Evolutionary conservation across 2,797 vertebrate species (phyloP), one percentile per base, ranked within the genome.

Genomic region (Hippoglossus hippoglossus): DNA sequence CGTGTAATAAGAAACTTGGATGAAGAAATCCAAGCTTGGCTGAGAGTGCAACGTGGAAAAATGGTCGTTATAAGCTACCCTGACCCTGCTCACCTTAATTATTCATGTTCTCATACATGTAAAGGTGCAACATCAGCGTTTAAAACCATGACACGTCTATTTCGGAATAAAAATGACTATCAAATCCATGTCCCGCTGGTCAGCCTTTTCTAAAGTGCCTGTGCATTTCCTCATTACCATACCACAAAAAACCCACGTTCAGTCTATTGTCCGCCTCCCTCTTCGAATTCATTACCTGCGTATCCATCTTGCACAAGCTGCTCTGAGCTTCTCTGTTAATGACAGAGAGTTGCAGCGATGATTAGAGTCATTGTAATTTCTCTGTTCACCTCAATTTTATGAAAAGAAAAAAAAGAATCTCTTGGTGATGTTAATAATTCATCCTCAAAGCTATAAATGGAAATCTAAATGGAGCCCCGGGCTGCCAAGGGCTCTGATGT

Each of bases 371-470:
- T 70, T 84, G 60, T 77, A 71, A 85, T 87, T 81, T 75, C 52
- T 67, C 31, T 56, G 21, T 63, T 73, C 70, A 70, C 49, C 69
- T 79, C 44, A 19, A 49, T 83, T 81, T 82, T 61, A 67, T 82
- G 67, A 87, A 77, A 84, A 74, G 55, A 79, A 47, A 59, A 55
- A 71, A 66, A 76, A 67, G 13, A 82, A 71, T 69, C 50, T 80
- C 63, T 44, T 61, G 47, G 34, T 73, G 68, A 77, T 81, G 89
- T 91, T 72, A 89, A 90, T 91, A 87, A 91, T 87, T 87, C 57
- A 89, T 86, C 25, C 34, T 62, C 47, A 59, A 62, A 59, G n/a
- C 79, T 85, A 80, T 87, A 91, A 91, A 88, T 87, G 78, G 86
- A 89, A 71, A 79, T 80, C 81, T 81, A 83, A 89, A 80, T 76